phyloP scores from a whole-genome alignment of 2,797 vertebrate species.

The Oryzias dopingdopingensis region DNA sequence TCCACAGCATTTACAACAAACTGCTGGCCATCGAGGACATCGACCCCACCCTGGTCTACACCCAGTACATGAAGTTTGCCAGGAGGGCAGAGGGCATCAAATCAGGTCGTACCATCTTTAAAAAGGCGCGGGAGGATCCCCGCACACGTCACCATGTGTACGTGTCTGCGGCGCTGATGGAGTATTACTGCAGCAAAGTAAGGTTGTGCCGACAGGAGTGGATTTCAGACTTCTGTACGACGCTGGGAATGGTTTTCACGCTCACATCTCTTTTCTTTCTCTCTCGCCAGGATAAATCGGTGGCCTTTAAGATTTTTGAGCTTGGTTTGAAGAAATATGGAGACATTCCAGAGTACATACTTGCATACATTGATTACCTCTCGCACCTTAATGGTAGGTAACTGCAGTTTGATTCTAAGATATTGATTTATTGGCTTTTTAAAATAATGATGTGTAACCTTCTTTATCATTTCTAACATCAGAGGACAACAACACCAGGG shows the following conservation, averaged over 20 bases:
- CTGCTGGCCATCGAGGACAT: conserved; percentile 75
- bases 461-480: conserved; percentile 19
- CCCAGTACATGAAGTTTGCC: conserved; percentile 99
- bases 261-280: neutral
- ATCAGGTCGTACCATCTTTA: conserved; percentile 95
- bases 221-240: neutral
- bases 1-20: conserved; percentile 96
- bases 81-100: conserved; percentile 98
- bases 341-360: conserved; percentile 98
- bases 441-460: neutral
- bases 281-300: conserved; percentile 90
- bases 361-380: conserved; percentile 99
- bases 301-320: conserved; percentile 99
- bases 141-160: conserved; percentile 98
- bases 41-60: conserved; percentile 87
- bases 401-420: neutral
- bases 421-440: neutral
- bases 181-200: conserved; percentile 99
- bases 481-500: conserved; percentile 99
- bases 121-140: conserved; percentile 93
- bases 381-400: conserved; percentile 89
- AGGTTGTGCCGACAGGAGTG: neutral
- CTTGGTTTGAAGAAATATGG: conserved; percentile 98
- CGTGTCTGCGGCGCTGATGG: conserved; percentile 97
- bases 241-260: neutral